phyloP scores from a whole-genome alignment of 1,140 invertebrate genomes.

The Drosophila varians region DNA sequence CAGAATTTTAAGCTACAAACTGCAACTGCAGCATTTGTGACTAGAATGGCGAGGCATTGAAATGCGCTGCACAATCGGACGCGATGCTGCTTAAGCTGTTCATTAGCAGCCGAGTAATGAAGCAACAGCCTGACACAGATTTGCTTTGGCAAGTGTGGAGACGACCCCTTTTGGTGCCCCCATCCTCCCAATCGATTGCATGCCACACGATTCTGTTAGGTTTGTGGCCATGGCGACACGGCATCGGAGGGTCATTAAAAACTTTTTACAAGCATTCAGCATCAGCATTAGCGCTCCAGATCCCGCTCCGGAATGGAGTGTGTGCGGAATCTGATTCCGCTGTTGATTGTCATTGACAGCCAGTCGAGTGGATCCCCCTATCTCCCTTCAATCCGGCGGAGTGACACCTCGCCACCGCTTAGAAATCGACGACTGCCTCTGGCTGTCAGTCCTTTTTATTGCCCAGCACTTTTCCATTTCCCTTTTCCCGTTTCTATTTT shows the following conservation, averaged over 20 bases:
- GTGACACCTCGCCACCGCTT: conserved; percentile 47
- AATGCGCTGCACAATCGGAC: conserved; percentile 39
- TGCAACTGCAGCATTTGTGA: conserved; percentile 14
- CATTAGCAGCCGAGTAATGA: conserved; percentile 51
- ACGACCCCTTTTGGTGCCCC: neutral
- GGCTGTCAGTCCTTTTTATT: conserved; percentile 73
- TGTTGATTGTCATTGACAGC: conserved; percentile 50
- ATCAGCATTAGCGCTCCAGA: conserved; percentile 54
- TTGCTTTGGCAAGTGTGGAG: conserved; percentile 44
- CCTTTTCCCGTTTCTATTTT: neutral
- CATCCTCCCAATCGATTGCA: conserved; percentile 1
- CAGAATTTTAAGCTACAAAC: neutral
- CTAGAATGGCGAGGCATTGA: conserved; percentile 30
- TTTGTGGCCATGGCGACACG: conserved; percentile 47
- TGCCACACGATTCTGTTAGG: conserved; percentile 20
- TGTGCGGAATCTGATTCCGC: conserved; percentile 40
- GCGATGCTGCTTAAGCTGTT: conserved; percentile 51
- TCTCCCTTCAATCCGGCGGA: conserved; percentile 8
- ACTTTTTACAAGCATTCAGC: conserved; percentile 69
- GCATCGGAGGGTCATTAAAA: conserved; percentile 58
- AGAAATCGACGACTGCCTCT: conserved; percentile 28
- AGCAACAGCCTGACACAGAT: conserved; percentile 52
- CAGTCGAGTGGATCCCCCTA: conserved; percentile 9
- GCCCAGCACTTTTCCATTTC: conserved; percentile 50
- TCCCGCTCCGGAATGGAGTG: conserved; percentile 17